These are phyloP conservation scores for Sinonovacula constricta DNA, from an alignment of 1,140 invertebrate genomes.

Conservation along the genomic window DNA sequence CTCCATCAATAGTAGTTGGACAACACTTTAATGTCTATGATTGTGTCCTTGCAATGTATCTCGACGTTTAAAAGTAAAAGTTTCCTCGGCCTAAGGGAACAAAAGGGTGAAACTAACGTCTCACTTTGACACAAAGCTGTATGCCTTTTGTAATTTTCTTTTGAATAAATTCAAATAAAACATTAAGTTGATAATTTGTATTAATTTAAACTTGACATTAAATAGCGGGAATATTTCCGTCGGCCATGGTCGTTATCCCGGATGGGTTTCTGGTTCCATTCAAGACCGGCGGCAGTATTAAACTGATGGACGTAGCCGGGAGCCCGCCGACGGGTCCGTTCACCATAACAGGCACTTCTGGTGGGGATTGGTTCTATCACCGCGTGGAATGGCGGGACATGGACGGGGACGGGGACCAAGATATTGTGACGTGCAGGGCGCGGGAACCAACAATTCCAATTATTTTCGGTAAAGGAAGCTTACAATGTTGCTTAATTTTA, in stretches of 20 bases:
- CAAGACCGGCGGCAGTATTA: slow-evolving; percentile 76
- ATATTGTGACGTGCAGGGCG: slow-evolving; percentile 77
- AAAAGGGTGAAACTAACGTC: slow-evolving; percentile 78
- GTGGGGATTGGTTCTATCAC: slow-evolving; percentile 78
- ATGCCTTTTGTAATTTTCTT: no score
- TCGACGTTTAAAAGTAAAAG: slow-evolving; percentile 80
- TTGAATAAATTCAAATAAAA: no score
- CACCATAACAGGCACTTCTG: slow-evolving; percentile 68
- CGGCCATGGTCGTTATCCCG: slow-evolving; percentile 57
- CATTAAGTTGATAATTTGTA: no score
- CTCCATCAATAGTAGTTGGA: no score
- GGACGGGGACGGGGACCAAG: slow-evolving; percentile 78
- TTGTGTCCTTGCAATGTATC: no score
- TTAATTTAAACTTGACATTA: slow-evolving; percentile 76
- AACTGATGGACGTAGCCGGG: slow-evolving; percentile 72
- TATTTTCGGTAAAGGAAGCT: slow-evolving; percentile 37
- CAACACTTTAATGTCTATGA: no score
- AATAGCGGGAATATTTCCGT: slow-evolving; percentile 60
- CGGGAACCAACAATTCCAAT: slow-evolving; percentile 58
- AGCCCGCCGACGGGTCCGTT: slow-evolving; percentile 63
- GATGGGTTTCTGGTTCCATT: slow-evolving; percentile 78
- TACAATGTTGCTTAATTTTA: background rate
- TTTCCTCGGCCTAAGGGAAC: slow-evolving; percentile 78
- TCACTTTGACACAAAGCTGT: no score
- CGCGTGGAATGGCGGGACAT: slow-evolving; percentile 79